Evolutionary conservation across 2,888 invertebrate genomes (phyloP), one percentile per base, ranked within the genome.

Genomic region (Eurytoma adleriae): DNA sequence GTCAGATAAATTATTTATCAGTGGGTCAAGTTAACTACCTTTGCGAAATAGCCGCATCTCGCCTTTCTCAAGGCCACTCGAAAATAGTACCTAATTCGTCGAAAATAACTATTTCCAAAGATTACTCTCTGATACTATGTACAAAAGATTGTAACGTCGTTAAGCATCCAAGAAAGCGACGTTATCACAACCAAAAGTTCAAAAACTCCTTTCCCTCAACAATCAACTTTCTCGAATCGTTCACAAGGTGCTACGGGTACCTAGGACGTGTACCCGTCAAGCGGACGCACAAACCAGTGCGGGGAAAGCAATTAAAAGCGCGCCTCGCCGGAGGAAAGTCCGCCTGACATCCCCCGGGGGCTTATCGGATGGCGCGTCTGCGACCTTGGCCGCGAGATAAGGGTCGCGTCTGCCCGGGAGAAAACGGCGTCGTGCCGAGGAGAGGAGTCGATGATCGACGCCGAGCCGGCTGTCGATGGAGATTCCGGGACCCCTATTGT

Each of bases 251-350:
- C 16, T 1, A 2, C 30, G 5, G n/a, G 30, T 5, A 30, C n/a
- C 14, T 24, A 62, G 5, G 12, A 7, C 3, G 27, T 27, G 27
- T 7, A 16, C 61, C 16, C 61, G 14, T 62, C 16, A 2, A 24
- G 16, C 27, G 27, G 27, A 61, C n/a, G 30, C 14, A 30, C 16
- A 14, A 62, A 10, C 2, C n/a, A 30, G 13, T 0, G 2, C 20
- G 20, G 66, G 50, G 57, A 77, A 64, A 77, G 70, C 18, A 70
- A 70, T 66, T 66, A 69, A 20, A 30, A 40, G 54, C 61, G 61
- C 18, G 56, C 27, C 30, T 1, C 70, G 10, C n/a, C n/a, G 12
- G 48, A 48, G 48, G 64, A 64, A 64, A 64, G 64, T 48, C 18
- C 40, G 18, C 30, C 12, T 10, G 62, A 18, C 61, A 24, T 61